Conservation (phyloP, 2,888 invertebrate genomes). For the Beris chalybata region DNA sequence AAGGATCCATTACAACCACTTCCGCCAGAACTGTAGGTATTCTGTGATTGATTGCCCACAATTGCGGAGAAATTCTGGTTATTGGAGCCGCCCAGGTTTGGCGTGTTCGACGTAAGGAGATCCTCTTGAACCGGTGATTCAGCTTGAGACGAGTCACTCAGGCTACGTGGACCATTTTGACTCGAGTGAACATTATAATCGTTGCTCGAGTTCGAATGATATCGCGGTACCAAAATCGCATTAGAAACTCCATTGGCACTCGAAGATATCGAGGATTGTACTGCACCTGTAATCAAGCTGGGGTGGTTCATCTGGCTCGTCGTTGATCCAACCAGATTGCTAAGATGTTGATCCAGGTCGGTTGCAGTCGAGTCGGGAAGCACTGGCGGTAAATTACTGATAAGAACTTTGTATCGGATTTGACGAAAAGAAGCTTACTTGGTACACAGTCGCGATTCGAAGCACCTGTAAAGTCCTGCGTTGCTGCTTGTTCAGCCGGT, state of each 20-base stretch:
- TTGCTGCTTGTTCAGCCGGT: slow-evolving; percentile 65
- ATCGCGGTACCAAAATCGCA: slow-evolving; percentile 67
- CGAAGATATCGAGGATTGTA: slow-evolving; percentile 56
- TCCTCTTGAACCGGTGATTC: slow-evolving; percentile 84
- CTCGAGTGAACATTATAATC: slow-evolving; percentile 63
- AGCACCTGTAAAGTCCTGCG: slow-evolving; percentile 63
- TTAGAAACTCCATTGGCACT: slow-evolving; percentile 51
- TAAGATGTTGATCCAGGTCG: slow-evolving; percentile 73
- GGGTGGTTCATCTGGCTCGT: slow-evolving; percentile 57
- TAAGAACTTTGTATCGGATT: slow-evolving; percentile 8
- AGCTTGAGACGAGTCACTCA: slow-evolving; percentile 81
- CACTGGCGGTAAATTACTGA: slow-evolving; percentile 59
- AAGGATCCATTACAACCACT: slow-evolving; percentile 71
- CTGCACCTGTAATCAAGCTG: slow-evolving; percentile 54
- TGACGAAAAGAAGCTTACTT: slow-evolving; percentile 48
- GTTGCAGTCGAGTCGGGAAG: slow-evolving; percentile 77
- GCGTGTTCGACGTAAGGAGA: slow-evolving; percentile 66
- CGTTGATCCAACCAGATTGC: slow-evolving; percentile 64
- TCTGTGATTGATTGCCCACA: slow-evolving; percentile 60
- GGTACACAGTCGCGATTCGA: slow-evolving; percentile 61
- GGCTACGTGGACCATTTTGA: slow-evolving; percentile 70
- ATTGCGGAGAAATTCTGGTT: slow-evolving; percentile 59
- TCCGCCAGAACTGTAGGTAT: slow-evolving; percentile 58
- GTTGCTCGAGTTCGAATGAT: slow-evolving; percentile 63
- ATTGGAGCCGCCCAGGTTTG: slow-evolving; percentile 62